These are phyloP conservation scores for Panzeria rudis DNA, from an alignment of 2,888 invertebrate species.

Conservation along the genomic window DNA sequence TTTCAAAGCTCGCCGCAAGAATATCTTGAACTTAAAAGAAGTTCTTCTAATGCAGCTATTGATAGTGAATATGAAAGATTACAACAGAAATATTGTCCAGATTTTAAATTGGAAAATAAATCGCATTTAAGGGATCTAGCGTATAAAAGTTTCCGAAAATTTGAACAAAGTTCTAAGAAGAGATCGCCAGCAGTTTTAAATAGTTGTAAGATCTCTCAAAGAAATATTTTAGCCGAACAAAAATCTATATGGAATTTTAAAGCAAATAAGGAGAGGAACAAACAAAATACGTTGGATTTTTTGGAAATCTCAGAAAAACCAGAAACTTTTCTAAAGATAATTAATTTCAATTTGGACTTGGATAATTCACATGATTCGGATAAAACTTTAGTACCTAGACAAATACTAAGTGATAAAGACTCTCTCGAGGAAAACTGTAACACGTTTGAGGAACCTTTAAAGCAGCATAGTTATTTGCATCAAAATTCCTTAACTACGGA, in stretches of 20 bases:
- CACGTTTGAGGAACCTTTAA: too few relatives aligned
- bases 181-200: not conserved
- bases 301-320: not conserved
- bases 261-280: not conserved
- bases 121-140: not conserved
- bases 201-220: not conserved
- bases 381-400: conserved; percentile 2
- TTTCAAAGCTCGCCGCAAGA: not conserved
- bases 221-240: not conserved
- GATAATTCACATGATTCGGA: not conserved
- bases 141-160: not conserved
- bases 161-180: not conserved
- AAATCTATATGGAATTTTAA: not conserved
- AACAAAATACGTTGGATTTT: not conserved
- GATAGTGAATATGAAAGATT: conserved; percentile 34
- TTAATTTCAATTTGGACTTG: not conserved
- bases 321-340: not conserved
- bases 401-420: not conserved
- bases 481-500: not conserved
- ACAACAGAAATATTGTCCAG: conserved; percentile 20
- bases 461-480: too few relatives aligned
- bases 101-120: not conserved
- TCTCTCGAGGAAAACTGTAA: too few relatives aligned
- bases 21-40: not conserved
- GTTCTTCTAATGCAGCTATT: not conserved